Base-by-base conservation (phyloP, 2,888 invertebrate species). In the Drosophila algonquin region DNA sequence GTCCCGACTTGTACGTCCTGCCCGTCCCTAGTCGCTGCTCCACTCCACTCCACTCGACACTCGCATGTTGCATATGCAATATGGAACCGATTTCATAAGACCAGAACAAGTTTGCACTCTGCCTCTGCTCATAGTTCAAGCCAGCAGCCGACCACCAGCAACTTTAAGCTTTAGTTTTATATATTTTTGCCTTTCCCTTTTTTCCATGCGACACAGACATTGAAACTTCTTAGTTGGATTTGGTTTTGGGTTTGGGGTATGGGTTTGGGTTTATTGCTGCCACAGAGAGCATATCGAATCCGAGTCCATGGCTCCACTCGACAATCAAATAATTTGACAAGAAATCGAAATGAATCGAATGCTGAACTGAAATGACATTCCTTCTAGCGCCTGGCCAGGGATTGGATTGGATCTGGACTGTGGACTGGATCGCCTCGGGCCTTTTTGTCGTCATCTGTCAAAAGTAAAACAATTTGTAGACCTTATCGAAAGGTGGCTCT, bases 401-500 rank as follows among this genome's bases (percentile, higher is more conserved):
- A 48, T 51, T 40, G 14, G 14, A 12, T 35, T 35, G 24, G 24
- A 24, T 24, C 51, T 47, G 35, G 12, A 12, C 12, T 35, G 35
- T 35, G 35, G 35, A 56, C 47, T 30, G n/a, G 47, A 58, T 54
- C 61, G 79, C 81, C 81, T 52, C 70, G 55, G 63, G 81, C 75
- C 52, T 48, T 48, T 48, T 59, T 77, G 76, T 55, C 50, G 71
- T 77, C 73, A 80, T 69, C 80, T 82, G 85, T 82, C 81, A 82
- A 80, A 79, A 81, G 67, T 77, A 75, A 73, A 80, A 79, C 59
- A 65, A 48, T 40, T 65, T 53, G 46, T 51, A 68, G 59, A 67
- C 74, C 81, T 81, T 84, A 82, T 78, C 79, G 74, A 80, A 77
- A 75, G 63, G 58, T 55, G 70, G 78, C 78, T 81, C 85, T 84